Evolutionary conservation across 2,888 invertebrate genomes (phyloP), one percentile per base, ranked within the genome.

Genomic region (Resseliella maxima): DNA sequence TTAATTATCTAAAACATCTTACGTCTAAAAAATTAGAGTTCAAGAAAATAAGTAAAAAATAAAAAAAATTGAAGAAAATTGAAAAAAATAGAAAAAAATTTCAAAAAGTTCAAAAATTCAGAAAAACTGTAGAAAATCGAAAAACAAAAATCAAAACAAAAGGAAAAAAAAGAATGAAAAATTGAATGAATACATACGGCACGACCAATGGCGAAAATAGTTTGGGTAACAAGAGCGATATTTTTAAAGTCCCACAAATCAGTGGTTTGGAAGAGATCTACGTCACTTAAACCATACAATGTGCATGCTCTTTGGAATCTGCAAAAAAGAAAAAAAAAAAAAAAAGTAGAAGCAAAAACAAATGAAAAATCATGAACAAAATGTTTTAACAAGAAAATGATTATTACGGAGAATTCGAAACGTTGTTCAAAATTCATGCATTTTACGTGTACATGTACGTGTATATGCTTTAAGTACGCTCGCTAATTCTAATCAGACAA

Each of bases 211-310:
- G 98, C 96, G 89, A 96, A 96, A 89, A 98, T 95, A 86, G 97
- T 96, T 89, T 95, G 94, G 86, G 98, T 96, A 85, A 98, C 98
- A 87, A 96, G 94, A 50, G 95, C 94, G 88, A 98, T 96, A 91
- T 98, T 98, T 91, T 97, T 96, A 89, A 94, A 94, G 90, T 98
- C 98, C 93, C 96, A 97, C 41, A 98, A 93, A 89, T 98, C 98
- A 0, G 97, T 96, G 0, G 98, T 96, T 92, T 97, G 97, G 93
- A 98, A 98, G 18, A 96, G 93, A 90, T 98, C 98, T 0, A 94
- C 94, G 88, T 96, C 96, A 8, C 96, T 94, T 0, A 98, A 96
- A 86, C 98, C 98, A 89, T 97, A 95, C 89, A 93, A 94, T 83
- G 94, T 93, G 89, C 96, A 96, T 0, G 96, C 96, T 88, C 94